Evolutionary conservation across 2,113 vertebrate genomes (phyloP).

Genomic region (Rhadina sibilatrix): DNA sequence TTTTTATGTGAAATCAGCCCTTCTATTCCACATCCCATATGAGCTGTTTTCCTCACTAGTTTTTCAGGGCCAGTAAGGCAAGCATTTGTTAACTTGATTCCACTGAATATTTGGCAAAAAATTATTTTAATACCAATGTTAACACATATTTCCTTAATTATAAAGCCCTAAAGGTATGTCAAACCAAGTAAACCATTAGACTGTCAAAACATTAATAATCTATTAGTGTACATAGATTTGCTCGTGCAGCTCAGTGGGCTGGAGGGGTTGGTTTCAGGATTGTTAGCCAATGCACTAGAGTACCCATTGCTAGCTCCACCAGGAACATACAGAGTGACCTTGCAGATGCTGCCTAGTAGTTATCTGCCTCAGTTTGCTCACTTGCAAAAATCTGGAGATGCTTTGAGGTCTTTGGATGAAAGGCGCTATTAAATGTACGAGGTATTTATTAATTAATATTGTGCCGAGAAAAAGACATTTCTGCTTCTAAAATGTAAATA

Average conservation of each 20-base stretch:
- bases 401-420: constrained; percentile 26
- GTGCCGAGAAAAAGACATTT: not conserved
- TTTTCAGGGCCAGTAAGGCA: not conserved
- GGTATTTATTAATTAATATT: constrained; percentile 19
- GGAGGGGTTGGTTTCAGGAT: not conserved
- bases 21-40: not conserved
- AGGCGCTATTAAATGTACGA: not conserved
- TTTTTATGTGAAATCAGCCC: not conserved
- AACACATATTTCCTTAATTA: not conserved
- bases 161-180: not conserved
- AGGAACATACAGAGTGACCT: not conserved
- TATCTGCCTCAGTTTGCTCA: not conserved
- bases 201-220: not conserved
- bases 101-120: not conserved
- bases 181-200: not conserved
- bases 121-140: not conserved
- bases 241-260: not conserved
- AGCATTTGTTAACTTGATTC: not conserved
- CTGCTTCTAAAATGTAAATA: constrained; percentile 34
- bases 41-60: not conserved
- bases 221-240: not conserved
- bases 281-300: rapidly evolving
- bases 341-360: not conserved
- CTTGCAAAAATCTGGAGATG: not conserved
- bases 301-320: not conserved